These are phyloP conservation scores for Acanthosoma haemorrhoidale DNA, from an alignment of 2,888 invertebrate species.

Conservation along the genomic window DNA sequence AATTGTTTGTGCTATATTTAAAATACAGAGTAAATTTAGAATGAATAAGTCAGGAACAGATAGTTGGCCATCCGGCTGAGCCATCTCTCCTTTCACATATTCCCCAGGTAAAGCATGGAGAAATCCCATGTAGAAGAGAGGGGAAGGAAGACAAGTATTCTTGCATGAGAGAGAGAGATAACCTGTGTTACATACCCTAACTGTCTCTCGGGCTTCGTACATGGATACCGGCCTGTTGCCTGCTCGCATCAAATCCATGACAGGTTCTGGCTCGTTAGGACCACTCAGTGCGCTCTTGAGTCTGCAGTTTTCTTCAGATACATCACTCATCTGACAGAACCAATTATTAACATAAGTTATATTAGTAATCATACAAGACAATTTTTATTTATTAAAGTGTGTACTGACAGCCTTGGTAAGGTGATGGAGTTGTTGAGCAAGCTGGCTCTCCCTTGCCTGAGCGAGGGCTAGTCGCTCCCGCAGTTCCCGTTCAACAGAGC, in stretches of 20 bases:
- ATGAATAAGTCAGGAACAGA: too few relatives aligned
- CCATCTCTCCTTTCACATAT: too few relatives aligned
- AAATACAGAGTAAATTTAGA: too few relatives aligned
- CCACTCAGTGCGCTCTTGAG: constrained; percentile 55
- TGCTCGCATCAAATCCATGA: constrained; percentile 46
- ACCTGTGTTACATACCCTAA: constrained; percentile 53
- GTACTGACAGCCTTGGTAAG: constrained; percentile 47
- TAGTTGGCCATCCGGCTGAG: too few relatives aligned
- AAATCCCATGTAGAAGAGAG: too few relatives aligned
- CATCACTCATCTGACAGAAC: constrained; percentile 56
- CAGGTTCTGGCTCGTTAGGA: constrained; percentile 49
- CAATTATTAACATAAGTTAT: not conserved
- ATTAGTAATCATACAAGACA: not conserved
- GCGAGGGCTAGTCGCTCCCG: constrained; percentile 52
- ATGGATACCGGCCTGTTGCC: constrained; percentile 69
- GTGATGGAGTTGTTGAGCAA: constrained; percentile 59
- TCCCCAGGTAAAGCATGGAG: too few relatives aligned
- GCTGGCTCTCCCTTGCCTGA: constrained; percentile 47
- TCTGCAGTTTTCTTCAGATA: constrained; percentile 74
- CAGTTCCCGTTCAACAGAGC: constrained; percentile 47
- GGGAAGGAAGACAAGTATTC: too few relatives aligned
- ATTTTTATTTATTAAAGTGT: not conserved
- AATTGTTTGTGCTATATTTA: too few relatives aligned
- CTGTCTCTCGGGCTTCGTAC: constrained; percentile 77
- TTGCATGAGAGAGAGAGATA: too few relatives aligned